phyloP scores from a whole-genome alignment of 2,888 invertebrate species.

The Cetonia aurata region DNA sequence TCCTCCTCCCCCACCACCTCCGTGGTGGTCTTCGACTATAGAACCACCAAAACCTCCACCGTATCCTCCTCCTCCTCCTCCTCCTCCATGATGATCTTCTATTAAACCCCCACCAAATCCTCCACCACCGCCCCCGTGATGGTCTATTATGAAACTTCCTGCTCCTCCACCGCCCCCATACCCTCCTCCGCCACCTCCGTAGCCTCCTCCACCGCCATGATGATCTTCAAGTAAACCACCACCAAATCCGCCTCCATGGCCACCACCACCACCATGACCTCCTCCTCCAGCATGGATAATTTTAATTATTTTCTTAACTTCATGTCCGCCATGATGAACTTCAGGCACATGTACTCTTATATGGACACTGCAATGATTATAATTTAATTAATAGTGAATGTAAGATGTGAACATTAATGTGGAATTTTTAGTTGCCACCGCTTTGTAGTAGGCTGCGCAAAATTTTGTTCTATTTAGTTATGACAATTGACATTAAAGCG shows the following conservation, averaged over 20 bases:
- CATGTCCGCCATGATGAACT: slow-evolving; percentile 67
- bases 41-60: slow-evolving; percentile 39
- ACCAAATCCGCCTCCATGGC: slow-evolving; percentile 58
- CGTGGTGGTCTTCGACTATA: slow-evolving; percentile 36
- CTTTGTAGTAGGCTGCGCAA: no score
- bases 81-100: slow-evolving; percentile 36
- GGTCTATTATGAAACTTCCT: slow-evolving; percentile 44
- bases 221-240: slow-evolving; percentile 27
- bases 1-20: slow-evolving; percentile 41
- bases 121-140: slow-evolving; percentile 32
- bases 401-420: no score
- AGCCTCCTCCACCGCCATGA: slow-evolving; percentile 31
- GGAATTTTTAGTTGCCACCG: no score
- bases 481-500: no score
- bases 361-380: slow-evolving; percentile 68
- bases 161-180: slow-evolving; percentile 45
- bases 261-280: slow-evolving; percentile 48
- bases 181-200: slow-evolving; percentile 41
- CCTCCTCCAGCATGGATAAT: slow-evolving; percentile 54
- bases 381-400: background rate
- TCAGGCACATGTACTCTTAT: slow-evolving; percentile 72
- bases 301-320: slow-evolving; percentile 65
- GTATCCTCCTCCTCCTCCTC: slow-evolving; percentile 35
- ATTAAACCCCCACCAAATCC: slow-evolving; percentile 45
- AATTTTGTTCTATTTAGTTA: background rate